phyloP scores from a whole-genome alignment of 2,888 invertebrate species.

The Heteromyza rotundicornis region DNA sequence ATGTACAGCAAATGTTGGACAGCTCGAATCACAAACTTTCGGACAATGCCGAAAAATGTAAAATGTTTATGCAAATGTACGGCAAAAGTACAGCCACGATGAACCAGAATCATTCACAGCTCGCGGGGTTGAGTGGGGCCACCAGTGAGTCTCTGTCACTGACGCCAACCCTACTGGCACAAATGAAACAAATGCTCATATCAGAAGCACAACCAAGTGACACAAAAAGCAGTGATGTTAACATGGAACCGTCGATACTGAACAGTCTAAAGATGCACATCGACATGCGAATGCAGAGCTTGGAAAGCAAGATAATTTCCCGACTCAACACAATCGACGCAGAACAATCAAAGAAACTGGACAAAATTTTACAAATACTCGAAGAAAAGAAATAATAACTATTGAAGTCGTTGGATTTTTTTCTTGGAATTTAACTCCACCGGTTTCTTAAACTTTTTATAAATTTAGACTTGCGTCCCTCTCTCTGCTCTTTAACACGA shows the following conservation, averaged over 20 bases:
- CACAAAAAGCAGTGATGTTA: too few species aligned
- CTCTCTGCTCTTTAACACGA: too few species aligned
- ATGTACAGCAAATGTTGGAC: slow-evolving; percentile 50
- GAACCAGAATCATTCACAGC: not conserved
- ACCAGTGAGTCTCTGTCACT: not conserved
- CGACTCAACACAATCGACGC: slow-evolving; percentile 45
- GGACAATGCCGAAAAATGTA: slow-evolving; percentile 46
- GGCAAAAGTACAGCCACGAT: slow-evolving; percentile 5
- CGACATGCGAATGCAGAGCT: slow-evolving; percentile 41
- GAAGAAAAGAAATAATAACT: too few species aligned
- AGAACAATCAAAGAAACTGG: slow-evolving; percentile 47
- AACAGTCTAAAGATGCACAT: slow-evolving; percentile 41
- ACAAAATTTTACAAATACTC: slow-evolving; percentile 49
- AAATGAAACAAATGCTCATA: slow-evolving; percentile 20
- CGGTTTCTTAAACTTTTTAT: too few species aligned
- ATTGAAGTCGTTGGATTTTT: too few species aligned
- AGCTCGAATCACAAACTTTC: slow-evolving; percentile 38
- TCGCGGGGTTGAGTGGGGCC: not conserved
- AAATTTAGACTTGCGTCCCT: too few species aligned
- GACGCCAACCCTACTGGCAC: not conserved
- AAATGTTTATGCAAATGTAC: slow-evolving; percentile 46
- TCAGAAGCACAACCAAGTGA: not conserved
- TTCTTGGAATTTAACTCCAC: too few species aligned
- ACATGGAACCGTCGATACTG: not conserved
- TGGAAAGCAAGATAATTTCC: slow-evolving; percentile 41